phyloP scores from a whole-genome alignment of 2,797 vertebrate genomes.

The Manis pentadactyla region DNA sequence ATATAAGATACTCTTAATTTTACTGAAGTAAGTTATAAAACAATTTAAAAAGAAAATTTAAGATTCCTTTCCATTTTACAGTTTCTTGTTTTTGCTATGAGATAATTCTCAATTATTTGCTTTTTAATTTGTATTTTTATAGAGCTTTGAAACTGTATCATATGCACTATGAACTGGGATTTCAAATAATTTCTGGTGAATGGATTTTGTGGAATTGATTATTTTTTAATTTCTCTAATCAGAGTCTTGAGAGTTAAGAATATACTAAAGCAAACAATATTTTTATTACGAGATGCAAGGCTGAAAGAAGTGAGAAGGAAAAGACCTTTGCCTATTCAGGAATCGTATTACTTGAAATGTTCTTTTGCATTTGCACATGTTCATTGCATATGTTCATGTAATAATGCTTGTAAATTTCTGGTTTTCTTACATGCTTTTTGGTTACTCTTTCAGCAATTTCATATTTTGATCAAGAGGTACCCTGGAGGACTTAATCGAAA shows the following conservation, averaged over 20 bases:
- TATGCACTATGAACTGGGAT: constrained; percentile 4
- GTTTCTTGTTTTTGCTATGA: background rate
- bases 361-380: constrained; percentile 28
- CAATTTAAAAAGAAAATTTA: constrained; percentile 27
- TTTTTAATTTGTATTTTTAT: constrained; percentile 18
- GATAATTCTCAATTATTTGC: background rate
- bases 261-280: background rate
- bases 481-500: background rate
- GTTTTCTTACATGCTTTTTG: constrained; percentile 51
- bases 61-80: background rate
- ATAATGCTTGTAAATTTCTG: constrained; percentile 54
- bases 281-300: background rate
- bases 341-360: constrained; percentile 30
- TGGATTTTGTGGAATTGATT: constrained; percentile 32
- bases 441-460: constrained; percentile 12
- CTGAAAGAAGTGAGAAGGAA: background rate
- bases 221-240: constrained; percentile 35
- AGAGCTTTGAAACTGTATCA: constrained; percentile 16
- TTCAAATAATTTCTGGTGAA: constrained; percentile 22
- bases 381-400: background rate
- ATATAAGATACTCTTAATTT: constrained; percentile 17
- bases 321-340: background rate
- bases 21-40: constrained; percentile 23
- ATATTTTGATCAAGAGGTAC: background rate
- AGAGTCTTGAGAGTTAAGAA: constrained; percentile 37